These are phyloP conservation scores for Myopa tessellatipennis DNA, from an alignment of 2,888 invertebrate species.

Conservation along the genomic window DNA sequence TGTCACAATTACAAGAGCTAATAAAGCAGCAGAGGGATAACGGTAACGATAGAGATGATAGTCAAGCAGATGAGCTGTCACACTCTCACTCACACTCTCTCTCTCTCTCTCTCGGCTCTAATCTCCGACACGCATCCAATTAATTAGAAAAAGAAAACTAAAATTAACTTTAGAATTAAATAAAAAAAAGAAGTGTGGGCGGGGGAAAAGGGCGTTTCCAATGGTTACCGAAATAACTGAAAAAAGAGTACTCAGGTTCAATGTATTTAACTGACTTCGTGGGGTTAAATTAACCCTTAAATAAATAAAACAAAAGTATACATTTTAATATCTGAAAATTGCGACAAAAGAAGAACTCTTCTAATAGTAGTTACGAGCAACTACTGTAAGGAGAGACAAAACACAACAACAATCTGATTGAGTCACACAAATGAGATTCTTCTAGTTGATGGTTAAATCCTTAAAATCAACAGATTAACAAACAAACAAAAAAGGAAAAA, in stretches of 20 bases:
- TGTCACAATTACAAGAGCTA: neutral
- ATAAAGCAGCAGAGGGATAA: too few relatives aligned
- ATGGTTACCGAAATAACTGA: neutral
- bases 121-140: slow-evolving; percentile 16
- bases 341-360: too few relatives aligned
- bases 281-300: slow-evolving; percentile 9
- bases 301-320: neutral
- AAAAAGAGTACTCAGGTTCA: neutral
- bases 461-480: slow-evolving; percentile 5
- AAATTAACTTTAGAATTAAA: neutral
- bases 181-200: too few relatives aligned
- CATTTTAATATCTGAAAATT: neutral
- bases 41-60: too few relatives aligned
- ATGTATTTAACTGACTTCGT: neutral
- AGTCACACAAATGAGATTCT: neutral
- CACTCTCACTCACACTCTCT: too few relatives aligned
- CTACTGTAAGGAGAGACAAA: too few relatives aligned
- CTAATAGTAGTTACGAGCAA: too few relatives aligned
- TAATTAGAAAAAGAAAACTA: neutral
- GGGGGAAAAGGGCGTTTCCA: neutral
- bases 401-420: neutral
- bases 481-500: neutral
- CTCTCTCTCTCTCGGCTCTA: neutral
- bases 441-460: neutral
- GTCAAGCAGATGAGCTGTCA: too few relatives aligned